These are phyloP conservation scores for Ctenodactylus gundi DNA, from an alignment of 2,113 vertebrate species.

Conservation along the genomic window DNA sequence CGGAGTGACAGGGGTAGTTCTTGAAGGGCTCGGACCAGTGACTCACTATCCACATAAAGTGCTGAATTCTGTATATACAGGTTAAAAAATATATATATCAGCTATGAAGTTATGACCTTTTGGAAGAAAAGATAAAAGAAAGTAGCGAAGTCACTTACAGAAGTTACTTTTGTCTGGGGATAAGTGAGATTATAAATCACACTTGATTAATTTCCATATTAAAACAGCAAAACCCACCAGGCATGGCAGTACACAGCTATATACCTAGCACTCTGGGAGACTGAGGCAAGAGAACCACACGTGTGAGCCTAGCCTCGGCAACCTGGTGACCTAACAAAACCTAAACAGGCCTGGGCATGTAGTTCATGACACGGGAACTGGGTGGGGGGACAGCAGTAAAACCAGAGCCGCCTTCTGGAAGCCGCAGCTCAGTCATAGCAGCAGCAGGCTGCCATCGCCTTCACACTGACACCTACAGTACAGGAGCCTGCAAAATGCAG, in stretches of 20 bases:
- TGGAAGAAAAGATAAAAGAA: not conserved
- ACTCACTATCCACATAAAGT: conserved; percentile 88
- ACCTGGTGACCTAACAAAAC: not conserved
- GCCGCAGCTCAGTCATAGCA: not conserved
- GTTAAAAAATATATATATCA: not conserved
- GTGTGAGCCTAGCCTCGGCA: not conserved
- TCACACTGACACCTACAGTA: not conserved
- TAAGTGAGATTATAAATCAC: not conserved
- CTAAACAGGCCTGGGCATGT: not conserved
- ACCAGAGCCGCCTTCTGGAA: not conserved
- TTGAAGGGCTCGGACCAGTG: conserved; percentile 88
- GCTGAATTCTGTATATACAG: conserved; percentile 78
- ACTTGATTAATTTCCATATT: not conserved
- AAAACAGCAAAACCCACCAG: too few relatives aligned
- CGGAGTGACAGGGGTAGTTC: conserved; percentile 90
- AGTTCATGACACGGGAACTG: too few relatives aligned
- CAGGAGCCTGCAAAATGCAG: not conserved
- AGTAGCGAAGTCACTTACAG: not conserved
- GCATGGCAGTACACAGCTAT: too few relatives aligned
- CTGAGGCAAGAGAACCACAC: not conserved
- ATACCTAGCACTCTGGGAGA: not conserved
- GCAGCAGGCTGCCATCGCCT: not conserved
- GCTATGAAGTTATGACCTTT: not conserved
- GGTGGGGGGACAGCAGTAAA: too few relatives aligned
- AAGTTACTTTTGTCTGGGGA: not conserved